Evolutionary conservation across 2,888 invertebrate species (phyloP), one percentile per base, ranked within the genome.

Genomic region (Drosophila phalerata): DNA sequence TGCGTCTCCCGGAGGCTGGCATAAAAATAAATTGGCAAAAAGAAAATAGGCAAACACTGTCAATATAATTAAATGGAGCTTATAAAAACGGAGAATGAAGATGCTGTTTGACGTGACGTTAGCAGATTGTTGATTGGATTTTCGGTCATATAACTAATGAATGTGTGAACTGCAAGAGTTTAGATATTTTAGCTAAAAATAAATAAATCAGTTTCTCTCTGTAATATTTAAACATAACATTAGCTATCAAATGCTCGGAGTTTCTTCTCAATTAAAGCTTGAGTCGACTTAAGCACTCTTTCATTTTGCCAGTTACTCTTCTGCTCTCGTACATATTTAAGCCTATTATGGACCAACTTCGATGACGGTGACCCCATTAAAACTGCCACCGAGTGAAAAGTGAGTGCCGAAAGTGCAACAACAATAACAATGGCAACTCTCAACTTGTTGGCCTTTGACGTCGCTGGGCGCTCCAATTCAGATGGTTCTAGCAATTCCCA

Each of bases 31-130:
- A 76, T 69, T 71, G 74, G 53, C 52, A 11, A 66, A 8, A 30
- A 28, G 8, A 66, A 69, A 48, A 60, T 69, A 57, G 64, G 68
- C 77, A 79, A 71, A 73, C 85, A 83, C 79, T 83, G 85, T 83
- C 85, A 85, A 83, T 83, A 81, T 83, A 87, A 83, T 83, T 87
- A 83, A 83, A 87, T 87, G 79, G 68, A 77, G 79, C 88, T 85
- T 85, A 81, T 83, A 71, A 58, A 63, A 69, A 58, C 48, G 13
- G 13, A 38, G 34, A 22, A 30, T 42, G 43, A 10, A 42, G 17
- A 19, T 11, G 28, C 19, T 57, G 47, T 47, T 43, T 52, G 67
- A 53, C 61, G 57, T 61, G 57, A 65, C 58, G 25, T 51, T 48
- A 53, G 57, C 75, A 57, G 42, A 72, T 45, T 65, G 61, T 65